A percentile compares a stretch with the other conserved stretches of the same genome.
Evolutionary conservation across 1,140 invertebrate species (phyloP).

Genomic region (Brachionus rubens): DNA sequence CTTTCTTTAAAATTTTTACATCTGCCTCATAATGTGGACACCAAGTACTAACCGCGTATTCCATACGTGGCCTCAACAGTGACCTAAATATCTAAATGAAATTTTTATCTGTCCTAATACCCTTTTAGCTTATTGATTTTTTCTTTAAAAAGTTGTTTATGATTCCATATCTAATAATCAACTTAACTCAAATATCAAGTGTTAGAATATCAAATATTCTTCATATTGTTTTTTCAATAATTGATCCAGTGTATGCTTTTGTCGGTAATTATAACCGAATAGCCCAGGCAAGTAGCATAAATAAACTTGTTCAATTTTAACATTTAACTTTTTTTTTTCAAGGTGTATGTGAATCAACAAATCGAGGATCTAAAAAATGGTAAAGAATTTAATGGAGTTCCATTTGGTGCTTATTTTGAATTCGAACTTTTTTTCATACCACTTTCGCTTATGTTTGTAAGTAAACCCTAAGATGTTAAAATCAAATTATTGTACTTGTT

Average conservation of each 20-base stretch:
- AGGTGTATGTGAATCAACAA: constrained; percentile 12
- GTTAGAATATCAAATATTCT: neutral
- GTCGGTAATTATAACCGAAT: constrained; percentile 19
- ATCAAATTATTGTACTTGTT: neutral
- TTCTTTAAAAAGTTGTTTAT: constrained; percentile 28
- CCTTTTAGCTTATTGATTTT: too few relatives aligned
- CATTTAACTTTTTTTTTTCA: neutral
- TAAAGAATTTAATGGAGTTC: constrained; percentile 3
- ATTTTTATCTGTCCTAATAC: too few relatives aligned
- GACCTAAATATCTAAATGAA: too few relatives aligned
- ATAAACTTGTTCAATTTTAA: neutral
- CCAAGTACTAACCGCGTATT: too few relatives aligned
- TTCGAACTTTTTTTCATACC: constrained; percentile 41
- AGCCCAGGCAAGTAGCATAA: neutral
- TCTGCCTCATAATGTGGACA: too few relatives aligned
- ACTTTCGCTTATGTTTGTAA: constrained; percentile 35
- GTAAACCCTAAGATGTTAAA: neutral
- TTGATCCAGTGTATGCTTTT: constrained; percentile 39
- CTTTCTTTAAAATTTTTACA: too few relatives aligned
- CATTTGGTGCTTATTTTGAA: constrained; percentile 39
- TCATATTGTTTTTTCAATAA: constrained; percentile 6
- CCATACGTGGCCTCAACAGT: too few relatives aligned
- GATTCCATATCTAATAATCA: constrained; percentile 15
- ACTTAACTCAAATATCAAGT: neutral
- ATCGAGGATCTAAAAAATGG: neutral